Base-by-base conservation (phyloP, 1,140 invertebrate genomes). In the honey bee (Apis mellifera) region DNA sequence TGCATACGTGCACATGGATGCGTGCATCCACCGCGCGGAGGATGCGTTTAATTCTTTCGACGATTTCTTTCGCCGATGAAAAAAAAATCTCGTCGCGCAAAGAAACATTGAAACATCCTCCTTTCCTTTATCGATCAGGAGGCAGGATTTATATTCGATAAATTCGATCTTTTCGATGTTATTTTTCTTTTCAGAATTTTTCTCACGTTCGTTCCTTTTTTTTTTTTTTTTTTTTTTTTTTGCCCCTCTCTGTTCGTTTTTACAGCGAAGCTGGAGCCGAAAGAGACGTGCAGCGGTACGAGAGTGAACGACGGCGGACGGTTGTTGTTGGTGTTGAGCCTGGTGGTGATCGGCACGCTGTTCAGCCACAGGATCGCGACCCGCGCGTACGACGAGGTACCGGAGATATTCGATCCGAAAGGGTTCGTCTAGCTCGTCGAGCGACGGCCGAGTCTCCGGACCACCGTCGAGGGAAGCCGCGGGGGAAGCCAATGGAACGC, bases 221-320 rank as follows among this genome's bases (percentile, higher is more conserved):
- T 54, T 15, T 54, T 17, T 54, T 17, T 54, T 32, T 54, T 13
- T 15, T 54, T 55, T 55, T 17, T 55, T 55, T 55, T 15, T 17
- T 17, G 0, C 4, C 32, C 32, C 4, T 17, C 12, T 15, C 57
- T 32, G 52, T 13, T 86, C 65, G 91, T 42, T 92, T 88, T 93
- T 93, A 2, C 89, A 94, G 94, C 93, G 9, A 93, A 93, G 90
- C 74, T 94, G 85, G 93, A 94, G 23, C 89, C 93, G 64, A 94
- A 93, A 79, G 91, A 93, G 50, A 91, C 92, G 12, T 94, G 93
- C 89, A 94, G 89, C 83, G 91, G 93, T 42, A 90, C 90, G 17
- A 87, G 79, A 32, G 42, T 77, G 55, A 75, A 48, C 73, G 52
- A 57, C 52, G 82, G 62, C 13, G 66, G 66, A 17, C 72, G 54